These are phyloP conservation scores for Psittacula cyanocephala DNA, from an alignment of 2,113 vertebrate genomes.

Conservation along the genomic window DNA sequence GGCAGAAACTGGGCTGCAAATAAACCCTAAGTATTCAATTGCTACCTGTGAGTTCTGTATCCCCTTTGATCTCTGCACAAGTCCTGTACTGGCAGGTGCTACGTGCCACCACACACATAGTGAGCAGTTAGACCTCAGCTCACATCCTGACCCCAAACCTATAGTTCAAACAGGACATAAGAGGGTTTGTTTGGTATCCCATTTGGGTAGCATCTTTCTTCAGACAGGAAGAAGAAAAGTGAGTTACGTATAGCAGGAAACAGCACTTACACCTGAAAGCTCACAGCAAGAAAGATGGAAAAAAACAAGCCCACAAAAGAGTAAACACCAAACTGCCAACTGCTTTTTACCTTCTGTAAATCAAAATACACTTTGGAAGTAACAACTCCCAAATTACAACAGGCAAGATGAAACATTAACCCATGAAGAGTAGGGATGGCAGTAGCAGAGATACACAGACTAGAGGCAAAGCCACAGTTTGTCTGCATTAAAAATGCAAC, in stretches of 20 bases:
- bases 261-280: not conserved
- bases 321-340: conserved; percentile 42
- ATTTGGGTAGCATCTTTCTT: not conserved
- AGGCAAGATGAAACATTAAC: conserved; percentile 30
- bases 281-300: not conserved
- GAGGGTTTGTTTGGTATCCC: not conserved
- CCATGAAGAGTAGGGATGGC: not conserved
- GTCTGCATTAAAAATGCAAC: conserved; percentile 50
- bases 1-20: not conserved
- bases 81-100: not conserved
- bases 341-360: conserved; percentile 45
- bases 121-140: not conserved
- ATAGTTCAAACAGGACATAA: not conserved
- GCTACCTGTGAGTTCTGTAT: not conserved
- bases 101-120: rapidly evolving
- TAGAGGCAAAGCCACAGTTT: not conserved
- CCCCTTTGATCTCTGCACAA: not conserved
- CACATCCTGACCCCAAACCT: not conserved
- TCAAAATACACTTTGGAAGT: conserved; percentile 40
- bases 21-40: rapidly evolving
- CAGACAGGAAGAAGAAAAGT: not conserved
- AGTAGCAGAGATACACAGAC: not conserved
- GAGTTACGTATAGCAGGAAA: not conserved
- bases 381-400: conserved; percentile 28
- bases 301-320: not conserved